Evolutionary conservation across 2,888 invertebrate species (phyloP), one percentile per base, ranked within the genome.

Genomic region (Empis stercorea): DNA sequence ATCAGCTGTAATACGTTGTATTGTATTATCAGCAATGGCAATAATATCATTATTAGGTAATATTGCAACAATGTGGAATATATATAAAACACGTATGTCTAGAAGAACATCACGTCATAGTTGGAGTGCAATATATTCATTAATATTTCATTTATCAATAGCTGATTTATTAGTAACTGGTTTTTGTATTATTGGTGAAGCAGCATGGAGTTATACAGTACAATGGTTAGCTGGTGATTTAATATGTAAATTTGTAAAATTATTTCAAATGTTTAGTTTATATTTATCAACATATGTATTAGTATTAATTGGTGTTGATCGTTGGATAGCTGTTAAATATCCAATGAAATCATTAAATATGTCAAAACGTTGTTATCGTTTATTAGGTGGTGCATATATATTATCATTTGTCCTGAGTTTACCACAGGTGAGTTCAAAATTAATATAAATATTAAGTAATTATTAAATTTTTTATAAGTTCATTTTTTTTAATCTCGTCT

Each of bases 231-330:
- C 84, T 13, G 87, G 85, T 3, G 83, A 86, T 59, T 63, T 77
- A 10, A 75, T 78, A 39, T 89, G 89, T 66, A 88, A 87, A 69
- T 55, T 85, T 46, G 81, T 87, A 59, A 89, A 88, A 65, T 84
- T 81, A 55, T 71, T 82, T 43, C 87, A 88, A 68, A 82, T 87
- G 78, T 85, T 87, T 60, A 80, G 86, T 44, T 71, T 89, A 45
- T 86, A 88, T 62, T 68, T 87, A 52, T 87, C 87, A 50, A 88
- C 88, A 0, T 88, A 85, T 64, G 77, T 88, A 37, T 71, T 87
- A 20, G 87, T 88, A 30, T 73, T 87, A 41, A 87, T 89, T 57
- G 87, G 87, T 11, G 76, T 87, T 40, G 88, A 89, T 61, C 73
- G 88, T 47, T 87, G 86, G 74, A 75, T 84, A 43, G 84, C 84